Base-by-base conservation (phyloP, 1,140 invertebrate species). In the Saccostrea glomerata region DNA sequence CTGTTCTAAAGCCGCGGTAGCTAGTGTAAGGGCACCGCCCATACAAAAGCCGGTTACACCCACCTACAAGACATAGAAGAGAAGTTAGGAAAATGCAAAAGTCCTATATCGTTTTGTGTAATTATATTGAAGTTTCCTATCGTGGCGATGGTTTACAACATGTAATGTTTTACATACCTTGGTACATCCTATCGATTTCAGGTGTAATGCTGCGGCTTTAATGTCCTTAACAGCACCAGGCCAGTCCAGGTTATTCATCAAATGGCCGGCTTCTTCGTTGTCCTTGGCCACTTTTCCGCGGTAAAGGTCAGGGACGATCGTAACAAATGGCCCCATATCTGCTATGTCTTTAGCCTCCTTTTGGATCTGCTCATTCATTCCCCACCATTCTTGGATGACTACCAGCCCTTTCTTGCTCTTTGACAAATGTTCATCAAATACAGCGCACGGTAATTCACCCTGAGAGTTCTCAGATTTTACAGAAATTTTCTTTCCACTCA, bases 11-110 rank as follows among this genome's bases (percentile, higher is more conserved):
- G 89, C 92, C 4, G 93, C 93, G 0, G 93, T 87, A 2, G 93
- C 92, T 55, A 94, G 86, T n/a, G 90, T 77, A 55, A 94, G 88
- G 4, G 93, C 93, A 15, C 93, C 93, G n/a, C 93, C 93, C 93
- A 94, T 94, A 83, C 93, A 94, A 87, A 94, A 94, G 2, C 93
- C 93, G 0, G 92, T 93, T 25, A 94, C 93, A 12, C 93, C 93
- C 58, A 94, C 91, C 88, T 93, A 30, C 25, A 85, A 25, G 25
- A 54, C 2, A 40, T 17, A 84, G 15, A 9, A 82, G 15, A 82
- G 73, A 25, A 82, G 23, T 13, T 30, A 36, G 2, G 20, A 30
- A 30, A 82, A 30, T 47, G 5, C 47, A 47, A 47, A 47, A 36
- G 30, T 36, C 30, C 30, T 36, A 36, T 36, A 36, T n/a, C n/a